phyloP scores from a whole-genome alignment of 2,797 vertebrate species.

The Coluber constrictor region DNA sequence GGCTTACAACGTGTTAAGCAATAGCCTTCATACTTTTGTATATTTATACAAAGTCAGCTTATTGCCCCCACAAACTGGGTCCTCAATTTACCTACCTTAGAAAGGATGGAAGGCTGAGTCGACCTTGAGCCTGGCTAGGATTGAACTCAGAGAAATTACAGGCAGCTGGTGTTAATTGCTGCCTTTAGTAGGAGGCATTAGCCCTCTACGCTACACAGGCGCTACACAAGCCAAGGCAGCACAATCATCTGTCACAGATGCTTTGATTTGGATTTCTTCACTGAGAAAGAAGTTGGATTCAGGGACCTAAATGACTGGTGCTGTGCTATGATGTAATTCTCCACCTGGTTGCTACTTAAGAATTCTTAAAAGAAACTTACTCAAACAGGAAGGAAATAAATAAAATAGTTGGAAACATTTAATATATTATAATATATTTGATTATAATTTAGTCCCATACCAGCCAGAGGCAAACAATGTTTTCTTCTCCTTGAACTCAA shows the following conservation, averaged over 20 bases:
- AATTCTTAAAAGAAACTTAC: neutral
- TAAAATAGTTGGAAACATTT: neutral
- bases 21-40: too few relatives aligned
- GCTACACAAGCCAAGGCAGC: neutral
- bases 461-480: neutral
- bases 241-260: neutral
- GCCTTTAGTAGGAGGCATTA: too few relatives aligned
- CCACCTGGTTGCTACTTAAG: neutral
- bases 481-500: neutral
- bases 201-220: too few relatives aligned
- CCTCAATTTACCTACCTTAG: too few relatives aligned
- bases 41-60: too few relatives aligned
- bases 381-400: neutral
- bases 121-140: too few relatives aligned
- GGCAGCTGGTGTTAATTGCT: too few relatives aligned
- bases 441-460: neutral
- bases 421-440: neutral
- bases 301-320: neutral
- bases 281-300: neutral
- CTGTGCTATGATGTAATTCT: neutral
- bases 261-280: neutral
- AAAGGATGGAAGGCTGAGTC: too few relatives aligned
- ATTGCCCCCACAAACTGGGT: too few relatives aligned
- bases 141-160: too few relatives aligned
- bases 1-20: too few relatives aligned